A percentile compares a stretch with the other conserved stretches of the same genome.
These are phyloP conservation scores for Charina bottae DNA, from an alignment of 2,113 vertebrate species.

Conservation along the genomic window DNA sequence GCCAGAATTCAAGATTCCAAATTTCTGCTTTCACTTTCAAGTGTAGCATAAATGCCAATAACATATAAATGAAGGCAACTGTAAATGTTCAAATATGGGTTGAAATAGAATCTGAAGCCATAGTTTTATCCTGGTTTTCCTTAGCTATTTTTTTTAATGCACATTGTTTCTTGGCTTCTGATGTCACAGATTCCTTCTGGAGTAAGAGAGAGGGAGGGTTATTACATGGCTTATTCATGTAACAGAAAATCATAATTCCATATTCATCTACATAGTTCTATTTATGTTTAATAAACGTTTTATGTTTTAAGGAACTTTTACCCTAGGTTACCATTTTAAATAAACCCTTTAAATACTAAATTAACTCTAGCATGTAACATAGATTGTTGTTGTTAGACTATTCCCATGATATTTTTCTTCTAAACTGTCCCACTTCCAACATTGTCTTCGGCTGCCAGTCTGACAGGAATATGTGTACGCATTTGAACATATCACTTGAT, in stretches of 20 bases:
- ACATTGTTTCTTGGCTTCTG: neutral
- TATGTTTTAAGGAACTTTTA: neutral
- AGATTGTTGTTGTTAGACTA: neutral
- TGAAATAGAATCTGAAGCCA: neutral
- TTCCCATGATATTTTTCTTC: neutral
- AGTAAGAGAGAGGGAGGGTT: neutral
- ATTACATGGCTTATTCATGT: neutral
- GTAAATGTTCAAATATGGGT: neutral
- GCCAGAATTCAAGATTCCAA: neutral
- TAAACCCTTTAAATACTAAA: neutral
- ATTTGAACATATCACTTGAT: neutral
- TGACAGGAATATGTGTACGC: neutral
- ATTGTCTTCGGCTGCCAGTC: neutral
- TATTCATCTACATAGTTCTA: neutral
- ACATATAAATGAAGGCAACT: neutral
- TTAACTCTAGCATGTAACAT: neutral
- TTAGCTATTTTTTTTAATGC: neutral
- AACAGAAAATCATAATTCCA: neutral
- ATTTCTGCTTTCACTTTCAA: neutral
- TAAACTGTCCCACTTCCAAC: too few species aligned
- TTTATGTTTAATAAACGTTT: neutral
- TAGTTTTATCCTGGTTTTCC: neutral
- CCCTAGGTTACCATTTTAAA: neutral
- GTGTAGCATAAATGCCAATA: neutral
- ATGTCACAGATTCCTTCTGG: neutral